Evolutionary conservation across 2,888 invertebrate genomes (phyloP).

Genomic region (Seira sanloemensis): DNA sequence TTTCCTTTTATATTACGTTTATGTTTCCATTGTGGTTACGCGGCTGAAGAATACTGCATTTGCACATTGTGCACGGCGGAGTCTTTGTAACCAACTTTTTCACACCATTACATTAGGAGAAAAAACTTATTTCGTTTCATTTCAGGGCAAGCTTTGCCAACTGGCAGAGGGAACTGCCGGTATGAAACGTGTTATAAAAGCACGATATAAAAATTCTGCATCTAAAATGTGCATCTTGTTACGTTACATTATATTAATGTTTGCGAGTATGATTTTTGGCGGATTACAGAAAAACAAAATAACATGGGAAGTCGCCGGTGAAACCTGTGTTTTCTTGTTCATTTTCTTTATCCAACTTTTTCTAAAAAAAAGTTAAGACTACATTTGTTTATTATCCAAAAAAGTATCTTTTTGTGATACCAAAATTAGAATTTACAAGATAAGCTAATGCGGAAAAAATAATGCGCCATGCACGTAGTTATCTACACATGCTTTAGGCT

Average conservation of each 20-base stretch:
- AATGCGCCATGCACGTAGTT: too few species aligned
- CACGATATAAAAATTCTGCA: too few species aligned
- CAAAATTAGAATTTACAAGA: not conserved
- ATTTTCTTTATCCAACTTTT: too few species aligned
- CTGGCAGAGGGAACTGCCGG: not conserved
- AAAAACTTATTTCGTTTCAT: not conserved
- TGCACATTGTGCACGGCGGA: constrained; percentile 26
- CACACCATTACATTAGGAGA: constrained; percentile 13
- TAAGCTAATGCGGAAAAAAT: too few species aligned
- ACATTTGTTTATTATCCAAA: not conserved
- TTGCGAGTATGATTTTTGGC: not conserved
- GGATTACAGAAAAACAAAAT: not conserved
- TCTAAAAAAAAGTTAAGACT: not conserved
- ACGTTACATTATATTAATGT: too few species aligned
- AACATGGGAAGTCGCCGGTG: not conserved
- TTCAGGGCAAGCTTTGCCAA: not conserved
- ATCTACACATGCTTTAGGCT: too few species aligned
- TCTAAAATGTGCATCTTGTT: not conserved
- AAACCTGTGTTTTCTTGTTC: not conserved
- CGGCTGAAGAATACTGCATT: not conserved
- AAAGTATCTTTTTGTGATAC: not conserved
- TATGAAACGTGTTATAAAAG: not conserved
- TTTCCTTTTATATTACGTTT: not conserved
- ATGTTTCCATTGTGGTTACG: not conserved
- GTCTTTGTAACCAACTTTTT: constrained; percentile 27